Conservation (phyloP, 2,888 invertebrate genomes). For the Mechanitis messenoides region DNA sequence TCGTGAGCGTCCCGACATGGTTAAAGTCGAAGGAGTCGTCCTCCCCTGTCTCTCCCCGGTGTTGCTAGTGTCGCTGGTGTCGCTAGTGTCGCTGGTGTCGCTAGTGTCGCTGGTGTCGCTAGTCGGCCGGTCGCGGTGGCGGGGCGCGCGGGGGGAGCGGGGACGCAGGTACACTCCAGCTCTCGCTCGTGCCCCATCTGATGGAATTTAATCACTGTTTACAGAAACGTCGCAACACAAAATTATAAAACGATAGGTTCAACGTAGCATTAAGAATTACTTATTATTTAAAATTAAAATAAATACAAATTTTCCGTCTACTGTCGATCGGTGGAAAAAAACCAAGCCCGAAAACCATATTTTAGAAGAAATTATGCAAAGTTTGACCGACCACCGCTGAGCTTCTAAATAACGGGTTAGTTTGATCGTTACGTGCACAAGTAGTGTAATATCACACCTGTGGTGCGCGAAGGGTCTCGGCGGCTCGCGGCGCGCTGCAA, state of each 20-base stretch:
- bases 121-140: conserved; percentile 64
- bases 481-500: conserved; percentile 60
- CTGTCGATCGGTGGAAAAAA: background rate
- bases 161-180: conserved; percentile 72
- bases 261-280: too few relatives aligned
- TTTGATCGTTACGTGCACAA: too few relatives aligned
- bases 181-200: conserved; percentile 67
- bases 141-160: conserved; percentile 71
- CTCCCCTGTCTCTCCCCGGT: too few relatives aligned
- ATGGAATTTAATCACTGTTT: background rate
- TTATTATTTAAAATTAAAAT: too few relatives aligned
- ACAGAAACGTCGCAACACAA: background rate
- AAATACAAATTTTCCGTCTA: too few relatives aligned
- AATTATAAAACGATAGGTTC: background rate
- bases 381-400: conserved; percentile 4
- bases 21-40: too few relatives aligned
- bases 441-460: conserved; percentile 36
- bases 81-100: too few relatives aligned
- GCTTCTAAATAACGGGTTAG: too few relatives aligned
- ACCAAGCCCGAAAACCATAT: too few relatives aligned
- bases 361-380: conserved; percentile 38
- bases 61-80: too few relatives aligned
- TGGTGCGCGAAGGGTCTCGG: conserved; percentile 38
- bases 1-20: background rate
- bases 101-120: conserved; percentile 34